Base-by-base conservation (phyloP, 35 echinoderm and acorn worm species). In the Nesometra sesokonis region DNA sequence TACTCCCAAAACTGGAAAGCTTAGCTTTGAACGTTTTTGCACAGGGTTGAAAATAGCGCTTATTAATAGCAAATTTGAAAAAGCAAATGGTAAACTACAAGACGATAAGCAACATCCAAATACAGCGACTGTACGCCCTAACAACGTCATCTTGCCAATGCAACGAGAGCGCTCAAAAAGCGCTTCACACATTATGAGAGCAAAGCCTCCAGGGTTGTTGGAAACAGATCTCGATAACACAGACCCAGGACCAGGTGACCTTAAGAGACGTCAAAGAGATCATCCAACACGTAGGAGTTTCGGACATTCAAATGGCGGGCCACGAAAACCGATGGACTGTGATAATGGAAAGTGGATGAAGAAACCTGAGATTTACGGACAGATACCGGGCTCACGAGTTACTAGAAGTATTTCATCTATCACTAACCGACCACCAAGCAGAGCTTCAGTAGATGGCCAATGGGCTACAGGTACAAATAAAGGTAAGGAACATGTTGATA, bases 11-110 rank as follows among this genome's bases (percentile, higher is more conserved):
- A 91, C 86, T 82, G 95, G 95, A 17, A 79, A 33, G 1, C 92
- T 97, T 8, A 40, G 85, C 30, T 97, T 97, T 81, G 95, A 97
- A 11, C 35, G 93, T 77, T 97, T 97, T 78, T 97, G 95, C 80
- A 78, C 89, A n/a, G 95, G 92, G 9, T 80, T 97, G 21, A 93
- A 91, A 78, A 57, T 97, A 32, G 85, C 95, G 19, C 85, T 97
- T 27, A 85, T 87, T 35, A 93, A 85, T 13, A 91, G 91, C 32
- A 91, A 88, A 84, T 36, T 77, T 34, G 37, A 77, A 38, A 82
- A 80, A 79, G 30, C 27, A 34, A 47, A 77, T 77, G 38, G 15
- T 78, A 76, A 79, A 77, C 35, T 37, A 19, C 90, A 88, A 52
- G 91, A 93, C 77, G 85, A 90, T 19, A 93, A 82, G 82, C 90